Percentiles rank a stretch among this genome's conserved stretches.
phyloP scores from a whole-genome alignment of 2,888 invertebrate genomes.

The Pheosia tremula region DNA sequence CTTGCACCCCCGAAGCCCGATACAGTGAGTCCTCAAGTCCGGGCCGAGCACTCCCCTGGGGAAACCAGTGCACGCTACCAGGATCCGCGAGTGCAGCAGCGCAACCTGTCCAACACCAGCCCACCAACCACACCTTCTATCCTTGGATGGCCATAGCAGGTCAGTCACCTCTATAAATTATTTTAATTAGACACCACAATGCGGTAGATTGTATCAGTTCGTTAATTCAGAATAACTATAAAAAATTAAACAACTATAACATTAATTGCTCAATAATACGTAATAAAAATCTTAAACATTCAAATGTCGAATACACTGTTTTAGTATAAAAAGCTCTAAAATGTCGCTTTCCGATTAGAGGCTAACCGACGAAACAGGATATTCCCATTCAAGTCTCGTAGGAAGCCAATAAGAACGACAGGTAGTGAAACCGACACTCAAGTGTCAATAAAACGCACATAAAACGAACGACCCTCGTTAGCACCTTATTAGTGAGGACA shows the following conservation, averaged over 20 bases:
- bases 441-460: slow-evolving; percentile 79
- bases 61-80: slow-evolving; percentile 94
- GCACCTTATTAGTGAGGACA: slow-evolving; percentile 76
- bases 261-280: slow-evolving; percentile 46
- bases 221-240: slow-evolving; percentile 27
- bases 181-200: slow-evolving; percentile 18
- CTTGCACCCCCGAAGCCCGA: slow-evolving; percentile 95
- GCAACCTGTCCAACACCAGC: slow-evolving; percentile 95
- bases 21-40: slow-evolving; percentile 94
- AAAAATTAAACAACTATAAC: slow-evolving; percentile 23
- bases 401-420: slow-evolving; percentile 71
- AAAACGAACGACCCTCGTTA: slow-evolving; percentile 80
- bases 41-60: slow-evolving; percentile 91
- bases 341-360: slow-evolving; percentile 53
- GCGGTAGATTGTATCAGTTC: slow-evolving; percentile 14
- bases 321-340: slow-evolving; percentile 58
- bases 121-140: slow-evolving; percentile 97
- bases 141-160: slow-evolving; percentile 99
- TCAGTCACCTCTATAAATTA: slow-evolving; percentile 79
- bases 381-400: slow-evolving; percentile 51
- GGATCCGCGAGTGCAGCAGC: slow-evolving; percentile 91
- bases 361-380: slow-evolving; percentile 19
- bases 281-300: slow-evolving; percentile 48
- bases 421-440: slow-evolving; percentile 59
- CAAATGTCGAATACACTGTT: slow-evolving; percentile 22